These are phyloP conservation scores for Crax fasciolata DNA, from an alignment of 2,797 vertebrate species.

Conservation along the genomic window DNA sequence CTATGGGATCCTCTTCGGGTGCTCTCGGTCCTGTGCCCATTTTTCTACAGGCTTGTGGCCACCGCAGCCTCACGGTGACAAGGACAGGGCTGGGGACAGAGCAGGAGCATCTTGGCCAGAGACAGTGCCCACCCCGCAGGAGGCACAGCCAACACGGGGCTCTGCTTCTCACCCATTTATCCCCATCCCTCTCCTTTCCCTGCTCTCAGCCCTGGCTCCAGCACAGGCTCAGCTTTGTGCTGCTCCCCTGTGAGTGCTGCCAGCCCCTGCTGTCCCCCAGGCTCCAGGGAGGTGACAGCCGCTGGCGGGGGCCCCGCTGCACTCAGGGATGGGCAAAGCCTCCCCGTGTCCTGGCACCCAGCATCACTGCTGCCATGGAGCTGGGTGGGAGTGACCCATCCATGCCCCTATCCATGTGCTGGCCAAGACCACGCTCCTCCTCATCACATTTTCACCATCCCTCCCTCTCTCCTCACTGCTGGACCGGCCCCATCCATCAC, in stretches of 20 bases:
- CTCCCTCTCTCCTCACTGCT: not conserved
- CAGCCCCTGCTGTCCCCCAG: not conserved
- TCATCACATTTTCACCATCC: rapidly evolving
- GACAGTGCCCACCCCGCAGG: not conserved
- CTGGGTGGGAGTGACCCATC: not conserved
- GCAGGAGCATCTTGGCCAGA: not conserved
- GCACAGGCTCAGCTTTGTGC: slow-evolving; percentile 4
- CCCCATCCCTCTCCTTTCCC: not conserved
- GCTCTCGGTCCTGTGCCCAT: not conserved
- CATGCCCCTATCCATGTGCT: rapidly evolving
- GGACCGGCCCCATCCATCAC: not conserved
- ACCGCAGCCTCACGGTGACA: rapidly evolving
- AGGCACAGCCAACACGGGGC: not conserved
- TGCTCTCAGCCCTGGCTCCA: not conserved
- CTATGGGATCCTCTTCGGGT: rapidly evolving
- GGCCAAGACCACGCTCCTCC: not conserved
- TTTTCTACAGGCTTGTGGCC: not conserved
- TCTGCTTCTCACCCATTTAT: not conserved
- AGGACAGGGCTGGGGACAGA: not conserved
- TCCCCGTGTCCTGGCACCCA: not conserved
- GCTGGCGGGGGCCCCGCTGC: too few species aligned
- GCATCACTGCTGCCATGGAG: not conserved
- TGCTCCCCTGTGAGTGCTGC: rapidly evolving
- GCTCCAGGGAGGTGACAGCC: not conserved
- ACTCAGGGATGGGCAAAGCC: not conserved